phyloP scores from a whole-genome alignment of 2,113 vertebrate genomes.

The Mystacornis crossleyi region DNA sequence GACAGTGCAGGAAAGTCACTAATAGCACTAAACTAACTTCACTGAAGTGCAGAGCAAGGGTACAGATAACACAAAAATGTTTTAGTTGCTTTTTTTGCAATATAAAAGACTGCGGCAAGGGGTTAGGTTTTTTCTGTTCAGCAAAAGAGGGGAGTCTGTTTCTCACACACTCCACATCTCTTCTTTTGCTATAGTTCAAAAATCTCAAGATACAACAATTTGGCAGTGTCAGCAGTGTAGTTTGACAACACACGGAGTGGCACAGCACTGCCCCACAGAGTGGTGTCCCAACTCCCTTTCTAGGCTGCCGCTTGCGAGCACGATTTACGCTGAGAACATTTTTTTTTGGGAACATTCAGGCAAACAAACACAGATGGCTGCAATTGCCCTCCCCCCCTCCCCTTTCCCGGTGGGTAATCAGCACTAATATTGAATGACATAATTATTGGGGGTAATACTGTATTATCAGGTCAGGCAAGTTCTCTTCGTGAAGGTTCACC shows the following conservation, averaged over 20 bases:
- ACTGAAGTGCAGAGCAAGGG: conserved; percentile 43
- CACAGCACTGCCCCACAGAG: conserved; percentile 12
- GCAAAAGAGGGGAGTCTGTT: neutral
- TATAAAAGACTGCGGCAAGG: conserved; percentile 18
- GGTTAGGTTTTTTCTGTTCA: conserved; percentile 49
- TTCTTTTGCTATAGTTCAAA: conserved; percentile 42
- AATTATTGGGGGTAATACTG: conserved; percentile 22
- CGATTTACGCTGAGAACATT: neutral
- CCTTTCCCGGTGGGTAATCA: conserved; percentile 6
- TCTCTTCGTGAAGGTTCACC: conserved; percentile 20
- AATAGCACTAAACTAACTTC: conserved; percentile 5
- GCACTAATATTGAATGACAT: neutral
- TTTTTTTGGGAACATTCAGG: conserved; percentile 42
- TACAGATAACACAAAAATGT: conserved; percentile 46
- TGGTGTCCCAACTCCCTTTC: neutral
- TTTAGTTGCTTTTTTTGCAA: conserved; percentile 35
- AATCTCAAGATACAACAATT: conserved; percentile 10
- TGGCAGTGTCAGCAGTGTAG: neutral
- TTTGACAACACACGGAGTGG: conserved; percentile 3
- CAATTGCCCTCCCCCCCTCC: neutral
- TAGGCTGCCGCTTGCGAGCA: neutral
- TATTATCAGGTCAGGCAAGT: conserved; percentile 44
- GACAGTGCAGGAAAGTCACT: neutral
- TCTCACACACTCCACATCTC: neutral
- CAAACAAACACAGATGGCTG: conserved; percentile 39